Base-by-base conservation (phyloP, 1,140 invertebrate species). In the Vollenhovia emeryi region DNA sequence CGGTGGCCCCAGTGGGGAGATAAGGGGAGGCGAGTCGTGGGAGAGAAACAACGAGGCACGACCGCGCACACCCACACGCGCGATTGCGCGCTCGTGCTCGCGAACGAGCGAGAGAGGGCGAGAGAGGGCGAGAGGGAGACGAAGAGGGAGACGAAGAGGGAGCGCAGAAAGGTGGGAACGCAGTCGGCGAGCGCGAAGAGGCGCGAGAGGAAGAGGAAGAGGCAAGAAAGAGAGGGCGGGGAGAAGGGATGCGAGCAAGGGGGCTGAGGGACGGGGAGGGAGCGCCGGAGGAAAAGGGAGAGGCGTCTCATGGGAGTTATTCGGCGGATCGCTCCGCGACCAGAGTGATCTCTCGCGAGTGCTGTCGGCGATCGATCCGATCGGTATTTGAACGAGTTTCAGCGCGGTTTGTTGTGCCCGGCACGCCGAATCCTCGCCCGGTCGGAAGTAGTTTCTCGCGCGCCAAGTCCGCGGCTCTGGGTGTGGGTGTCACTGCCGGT, bases 311-410 rank as follows among this genome's bases (percentile, higher is more conserved):
- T 83, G 84, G 89, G 88, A 90, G 88, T 90, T 90, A 90, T 90
- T 90, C 86, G 88, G 89, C 85, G 89, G 88, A 90, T 90, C 92
- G 92, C 91, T 92, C 83, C 88, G 91, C 91, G 91, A 88, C 88
- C 87, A 91, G 92, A 89, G 90, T 86, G 89, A 89, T 89, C 86
- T 89, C 86, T 89, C 82, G 82, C 79, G 88, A 89, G 87, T 89
- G 84, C 64, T 52, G 84, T 52, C 33, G 60, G 78, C 86, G 88
- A 90, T 90, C 86, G 86, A 87, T 90, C 75, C 89, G 86, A 90
- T 90, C 87, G 88, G 84, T 60, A 52, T 18, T 50, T 18, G 45
- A 50, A 52, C 79, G 55, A 78, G 52, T 78, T 78, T 18, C 50
- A 78, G 62, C 85, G 57, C 40, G 64, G 11, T 24, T 57, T 33